Evolutionary conservation across 1,140 invertebrate species (phyloP), one percentile per base, ranked within the genome.

Genomic region (Oedothorax gibbosus): DNA sequence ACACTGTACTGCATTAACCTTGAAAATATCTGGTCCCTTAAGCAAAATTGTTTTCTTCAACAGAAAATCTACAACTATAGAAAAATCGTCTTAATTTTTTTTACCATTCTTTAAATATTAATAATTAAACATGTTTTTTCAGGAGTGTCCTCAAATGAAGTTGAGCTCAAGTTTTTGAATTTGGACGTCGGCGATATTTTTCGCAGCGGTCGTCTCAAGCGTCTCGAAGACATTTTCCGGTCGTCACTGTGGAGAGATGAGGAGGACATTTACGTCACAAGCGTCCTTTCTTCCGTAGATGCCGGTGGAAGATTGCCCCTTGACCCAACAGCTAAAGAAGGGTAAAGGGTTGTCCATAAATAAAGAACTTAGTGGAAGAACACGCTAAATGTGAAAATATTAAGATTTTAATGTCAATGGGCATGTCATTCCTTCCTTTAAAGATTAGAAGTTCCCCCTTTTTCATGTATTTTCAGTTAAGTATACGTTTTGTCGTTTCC

Each of bases 91-190:
- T 60, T 60, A 3, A 14, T 14, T 60, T 60, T 60, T 60, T 60
- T 60, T n/a, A 14, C 12, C 4, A 60, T n/a, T 60, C 57, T 60
- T 14, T 11, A 57, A 57, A 15, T 57, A 15, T 60, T 60, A 14
- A 14, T 11, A 14, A 7, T 14, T 60, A 14, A 14, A 7, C 9
- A 60, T 66, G 14, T 60, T 71, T 14, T n/a, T 64, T 73, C 18
- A 85, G 79, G 60, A 18, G 35, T 75, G 54, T 93, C 94, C 0
- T 92, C 91, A 66, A 94, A 95, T 89, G 93, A 96, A 88, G 93
- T 97, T 7, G 94, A 95, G 88, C 90, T 97, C 87, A 97, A 97
- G 90, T 95, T 98, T 64, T 94, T 96, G 88, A 97, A 97, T 89
- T 89, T 97, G 9, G 96, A 97, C 88, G 93, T 96, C 1, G 94